Conservation (phyloP, 1,140 invertebrate species). For the Drosophila pachea region DNA sequence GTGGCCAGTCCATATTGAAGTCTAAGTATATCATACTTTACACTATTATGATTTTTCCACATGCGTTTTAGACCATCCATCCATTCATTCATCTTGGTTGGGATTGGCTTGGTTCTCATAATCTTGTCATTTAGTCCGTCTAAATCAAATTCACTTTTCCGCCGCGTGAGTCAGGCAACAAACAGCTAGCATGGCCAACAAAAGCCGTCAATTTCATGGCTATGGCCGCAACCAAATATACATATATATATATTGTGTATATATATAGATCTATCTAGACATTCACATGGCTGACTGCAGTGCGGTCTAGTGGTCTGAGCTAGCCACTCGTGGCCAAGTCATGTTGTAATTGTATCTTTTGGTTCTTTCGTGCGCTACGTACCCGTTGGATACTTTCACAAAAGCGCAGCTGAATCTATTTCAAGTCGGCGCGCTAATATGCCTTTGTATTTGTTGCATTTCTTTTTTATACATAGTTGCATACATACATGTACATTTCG, state of each 20-base stretch:
- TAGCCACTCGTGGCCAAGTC: constrained; percentile 21
- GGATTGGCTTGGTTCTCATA: constrained; percentile 3
- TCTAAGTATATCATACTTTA: constrained; percentile 52
- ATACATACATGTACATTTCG: constrained; percentile 4
- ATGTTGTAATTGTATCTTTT: constrained; percentile 62
- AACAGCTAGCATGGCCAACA: constrained; percentile 55
- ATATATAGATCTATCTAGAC: constrained; percentile 45
- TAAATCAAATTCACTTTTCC: constrained; percentile 1
- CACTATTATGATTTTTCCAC: constrained; percentile 58
- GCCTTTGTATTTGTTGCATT: constrained; percentile 23
- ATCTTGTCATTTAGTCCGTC: not conserved
- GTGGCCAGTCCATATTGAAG: constrained; percentile 2
- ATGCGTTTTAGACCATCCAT: constrained; percentile 20
- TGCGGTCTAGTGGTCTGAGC: constrained; percentile 30
- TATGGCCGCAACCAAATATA: constrained; percentile 51
- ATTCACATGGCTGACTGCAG: constrained; percentile 42
- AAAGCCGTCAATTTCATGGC: constrained; percentile 71
- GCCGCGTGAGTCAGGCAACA: constrained; percentile 6
- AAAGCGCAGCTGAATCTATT: constrained; percentile 58
- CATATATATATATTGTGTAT: constrained; percentile 41
- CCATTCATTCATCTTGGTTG: too few relatives aligned
- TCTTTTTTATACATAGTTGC: constrained; percentile 13
- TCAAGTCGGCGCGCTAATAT: constrained; percentile 49
- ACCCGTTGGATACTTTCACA: constrained; percentile 62
- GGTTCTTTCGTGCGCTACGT: constrained; percentile 50